A percentile compares a stretch with the other conserved stretches of the same genome.
phyloP scores from a whole-genome alignment of 2,113 vertebrate genomes.

The Poicephalus gulielmi region DNA sequence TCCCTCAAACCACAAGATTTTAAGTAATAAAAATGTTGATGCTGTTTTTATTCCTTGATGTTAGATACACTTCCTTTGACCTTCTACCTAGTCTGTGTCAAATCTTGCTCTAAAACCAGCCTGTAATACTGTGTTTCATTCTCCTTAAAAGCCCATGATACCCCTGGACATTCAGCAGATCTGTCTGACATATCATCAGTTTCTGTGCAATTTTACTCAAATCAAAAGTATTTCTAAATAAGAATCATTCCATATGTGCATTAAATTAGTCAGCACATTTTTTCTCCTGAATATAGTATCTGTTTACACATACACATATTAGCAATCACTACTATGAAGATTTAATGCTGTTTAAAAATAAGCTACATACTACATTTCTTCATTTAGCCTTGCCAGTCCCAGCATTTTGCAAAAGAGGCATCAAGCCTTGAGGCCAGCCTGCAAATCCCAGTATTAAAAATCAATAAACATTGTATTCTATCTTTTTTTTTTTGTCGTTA shows the following conservation, averaged over 20 bases:
- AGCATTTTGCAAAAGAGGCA: neutral
- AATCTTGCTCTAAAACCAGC: conserved; percentile 16
- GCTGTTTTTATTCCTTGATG: neutral
- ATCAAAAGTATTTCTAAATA: neutral
- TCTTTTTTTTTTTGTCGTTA: neutral
- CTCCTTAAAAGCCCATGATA: neutral
- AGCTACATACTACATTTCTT: neutral
- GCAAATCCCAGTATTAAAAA: neutral
- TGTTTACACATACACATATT: neutral
- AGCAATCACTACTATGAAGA: neutral
- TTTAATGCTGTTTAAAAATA: neutral
- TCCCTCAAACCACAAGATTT: neutral
- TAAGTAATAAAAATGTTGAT: neutral
- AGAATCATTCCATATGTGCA: neutral
- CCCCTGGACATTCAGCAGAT: neutral
- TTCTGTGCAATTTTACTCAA: neutral
- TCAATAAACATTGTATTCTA: neutral
- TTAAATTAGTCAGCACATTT: neutral
- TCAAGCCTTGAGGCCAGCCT: neutral
- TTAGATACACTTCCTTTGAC: neutral
- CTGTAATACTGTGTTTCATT: neutral
- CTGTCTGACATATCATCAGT: neutral
- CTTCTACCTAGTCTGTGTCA: neutral
- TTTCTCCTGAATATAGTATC: neutral
- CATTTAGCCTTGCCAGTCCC: neutral